Evolutionary conservation across 2,888 invertebrate genomes (phyloP).

Genomic region (Lasioglossum figueresi): DNA sequence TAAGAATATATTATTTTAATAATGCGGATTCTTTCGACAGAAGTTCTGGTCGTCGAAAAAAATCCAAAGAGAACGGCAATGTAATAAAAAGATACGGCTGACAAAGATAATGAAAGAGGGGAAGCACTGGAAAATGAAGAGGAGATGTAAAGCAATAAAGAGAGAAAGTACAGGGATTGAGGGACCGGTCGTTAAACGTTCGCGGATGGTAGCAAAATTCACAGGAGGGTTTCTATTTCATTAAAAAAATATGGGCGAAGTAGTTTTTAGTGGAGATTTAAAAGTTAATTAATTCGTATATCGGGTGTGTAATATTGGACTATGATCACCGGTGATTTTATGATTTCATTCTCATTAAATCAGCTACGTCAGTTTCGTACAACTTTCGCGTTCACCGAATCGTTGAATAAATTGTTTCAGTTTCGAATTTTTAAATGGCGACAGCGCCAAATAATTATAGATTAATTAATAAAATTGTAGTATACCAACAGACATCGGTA

Average conservation of each 20-base stretch:
- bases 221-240: background rate
- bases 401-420: background rate
- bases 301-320: background rate
- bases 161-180: background rate
- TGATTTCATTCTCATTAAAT: background rate
- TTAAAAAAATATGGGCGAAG: background rate
- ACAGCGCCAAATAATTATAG: background rate
- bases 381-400: background rate
- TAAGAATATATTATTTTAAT: background rate
- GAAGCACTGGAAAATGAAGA: background rate
- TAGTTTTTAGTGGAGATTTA: background rate
- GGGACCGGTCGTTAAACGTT: background rate
- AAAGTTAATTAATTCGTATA: background rate
- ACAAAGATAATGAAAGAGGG: background rate
- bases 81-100: background rate
- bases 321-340: background rate
- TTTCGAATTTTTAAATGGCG: background rate
- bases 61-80: background rate
- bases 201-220: background rate
- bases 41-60: background rate
- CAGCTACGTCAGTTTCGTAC: background rate
- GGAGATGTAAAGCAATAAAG: background rate
- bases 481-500: background rate
- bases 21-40: background rate
- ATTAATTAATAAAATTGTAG: no score